These are phyloP conservation scores for Xenopus petersii DNA, from an alignment of 2,797 vertebrate genomes.

Conservation along the genomic window DNA sequence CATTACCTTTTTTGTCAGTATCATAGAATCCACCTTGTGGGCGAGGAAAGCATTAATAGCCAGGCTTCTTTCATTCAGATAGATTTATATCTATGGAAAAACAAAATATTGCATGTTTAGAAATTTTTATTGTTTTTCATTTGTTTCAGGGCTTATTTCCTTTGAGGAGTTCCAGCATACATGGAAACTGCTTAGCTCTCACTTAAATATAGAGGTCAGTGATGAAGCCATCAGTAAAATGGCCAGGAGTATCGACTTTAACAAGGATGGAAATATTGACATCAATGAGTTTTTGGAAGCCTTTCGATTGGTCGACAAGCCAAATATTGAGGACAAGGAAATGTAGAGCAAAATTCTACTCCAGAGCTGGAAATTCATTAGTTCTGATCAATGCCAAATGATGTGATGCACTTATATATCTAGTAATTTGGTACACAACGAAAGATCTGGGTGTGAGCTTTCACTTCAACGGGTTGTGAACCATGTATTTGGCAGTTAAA, in stretches of 20 bases:
- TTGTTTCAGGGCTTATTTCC: conserved; percentile 79
- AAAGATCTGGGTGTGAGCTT: too few species aligned
- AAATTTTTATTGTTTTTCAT: not conserved
- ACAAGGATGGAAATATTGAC: conserved; percentile 91
- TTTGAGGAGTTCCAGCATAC: conserved; percentile 88
- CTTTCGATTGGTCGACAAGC: conserved; percentile 81
- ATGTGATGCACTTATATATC: too few species aligned
- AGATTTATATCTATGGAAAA: too few species aligned
- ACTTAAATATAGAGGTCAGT: conserved; percentile 78
- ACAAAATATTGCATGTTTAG: too few species aligned
- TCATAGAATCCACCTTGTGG: too few species aligned
- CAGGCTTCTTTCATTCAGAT: too few species aligned
- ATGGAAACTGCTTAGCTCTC: conserved; percentile 87
- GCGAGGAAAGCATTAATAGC: too few species aligned
- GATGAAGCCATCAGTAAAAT: conserved; percentile 78
- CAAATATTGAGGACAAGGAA: conserved; percentile 26
- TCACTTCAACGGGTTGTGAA: too few species aligned
- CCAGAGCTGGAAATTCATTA: not conserved
- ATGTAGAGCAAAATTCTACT: not conserved
- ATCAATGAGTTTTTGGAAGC: conserved; percentile 97
- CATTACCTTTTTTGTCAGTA: too few species aligned
- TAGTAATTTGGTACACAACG: too few species aligned
- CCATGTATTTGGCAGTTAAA: too few species aligned
- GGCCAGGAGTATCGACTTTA: conserved; percentile 89
- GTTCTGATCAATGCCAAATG: too few species aligned